Evolutionary conservation across 2,888 invertebrate genomes (phyloP).

Genomic region (Dusona sp.): DNA sequence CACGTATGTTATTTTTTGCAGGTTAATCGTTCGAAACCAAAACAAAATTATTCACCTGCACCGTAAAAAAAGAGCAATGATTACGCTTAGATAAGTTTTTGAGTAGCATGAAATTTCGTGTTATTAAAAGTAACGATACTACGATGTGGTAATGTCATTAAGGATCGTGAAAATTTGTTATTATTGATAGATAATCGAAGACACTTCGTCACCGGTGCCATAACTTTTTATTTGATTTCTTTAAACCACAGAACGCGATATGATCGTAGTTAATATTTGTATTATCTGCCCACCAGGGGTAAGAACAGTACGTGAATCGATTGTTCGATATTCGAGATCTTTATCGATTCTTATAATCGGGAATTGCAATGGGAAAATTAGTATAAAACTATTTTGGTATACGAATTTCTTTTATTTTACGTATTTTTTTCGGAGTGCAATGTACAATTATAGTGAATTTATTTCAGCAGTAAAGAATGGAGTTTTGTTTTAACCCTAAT

Average conservation of each 20-base stretch:
- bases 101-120: not conserved
- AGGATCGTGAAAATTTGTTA: conserved; percentile 30
- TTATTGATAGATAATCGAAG: conserved; percentile 30
- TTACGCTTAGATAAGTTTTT: not conserved
- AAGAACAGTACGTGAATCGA: not conserved
- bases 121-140: not conserved
- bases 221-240: conserved; percentile 28
- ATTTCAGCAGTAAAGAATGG: not conserved
- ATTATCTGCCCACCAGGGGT: not conserved
- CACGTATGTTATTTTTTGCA: conserved; percentile 19
- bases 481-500: not conserved
- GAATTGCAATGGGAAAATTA: not conserved
- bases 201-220: conserved; percentile 52
- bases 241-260: not conserved
- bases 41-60: conserved; percentile 10
- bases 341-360: not conserved
- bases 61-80: not conserved
- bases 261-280: not conserved
- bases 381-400: not conserved
- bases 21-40: conserved; percentile 36
- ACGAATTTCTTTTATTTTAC: not conserved
- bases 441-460: not conserved
- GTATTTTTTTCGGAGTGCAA: not conserved
- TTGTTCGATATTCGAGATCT: not conserved
- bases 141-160: not conserved